Base-by-base conservation (phyloP, 2,797 vertebrate genomes). In the Gastrophryne carolinensis region DNA sequence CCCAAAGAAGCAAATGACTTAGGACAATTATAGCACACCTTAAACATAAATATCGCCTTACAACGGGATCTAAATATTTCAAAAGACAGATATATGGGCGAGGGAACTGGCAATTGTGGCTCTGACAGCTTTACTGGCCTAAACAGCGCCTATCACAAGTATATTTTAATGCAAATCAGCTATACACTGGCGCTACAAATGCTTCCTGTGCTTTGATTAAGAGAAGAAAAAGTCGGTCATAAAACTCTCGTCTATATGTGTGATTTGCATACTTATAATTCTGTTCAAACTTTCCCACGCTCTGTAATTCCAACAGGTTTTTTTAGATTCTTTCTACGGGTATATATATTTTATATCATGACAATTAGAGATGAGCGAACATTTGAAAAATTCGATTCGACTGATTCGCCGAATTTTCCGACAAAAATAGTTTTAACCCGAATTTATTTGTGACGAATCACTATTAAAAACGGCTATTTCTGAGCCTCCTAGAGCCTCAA, bases 31-130 rank as follows among this genome's bases (percentile, higher is more conserved):
- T 53, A 29, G 75, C 32, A 65, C 23, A 66, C 49, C 39, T 78
- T 78, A 78, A 72, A 72, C 61, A 78, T 78, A 78, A 72, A 66
- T 78, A 58, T 61, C 61, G 21, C 39, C 53, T 78, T 68, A 60
- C 73, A 75, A 68, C 73, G 58, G 67, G 57, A 56, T 72, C 41
- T 66, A 78, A 72, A 72, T 66, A 60, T 58, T 57, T 35, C 11
- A 27, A 57, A 52, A 68, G 34, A 57, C 60, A 65, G 67, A 71
- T 77, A 70, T 34, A 64, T 77, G 47, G 10, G n/a, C 13, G 30
- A 19, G 26, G 34, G 54, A 26, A 62, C 17, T n/a, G 34, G 65
- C 73, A 61, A 63, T 52, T 41, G 57, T 67, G 29, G 26, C 19
- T 15, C 29, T 75, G 54, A 75, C 44, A 61, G 65, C 35, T 75